A percentile compares a stretch with the other conserved stretches of the same genome.
phyloP scores from a whole-genome alignment of 2,113 vertebrate genomes.

The Leptosomus discolor region DNA sequence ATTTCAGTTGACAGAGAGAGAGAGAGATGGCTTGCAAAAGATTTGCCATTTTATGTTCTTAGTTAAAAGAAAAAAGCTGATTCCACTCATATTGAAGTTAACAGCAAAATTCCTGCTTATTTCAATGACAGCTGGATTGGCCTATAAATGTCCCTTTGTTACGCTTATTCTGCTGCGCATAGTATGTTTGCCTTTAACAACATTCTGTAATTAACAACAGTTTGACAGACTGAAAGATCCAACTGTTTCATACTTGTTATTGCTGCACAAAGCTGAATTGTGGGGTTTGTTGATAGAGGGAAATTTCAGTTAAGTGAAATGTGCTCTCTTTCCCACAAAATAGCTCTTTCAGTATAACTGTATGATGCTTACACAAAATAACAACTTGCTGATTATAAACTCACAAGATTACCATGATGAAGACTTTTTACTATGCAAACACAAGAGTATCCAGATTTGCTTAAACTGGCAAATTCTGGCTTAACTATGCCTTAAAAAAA shows the following conservation, averaged over 20 bases:
- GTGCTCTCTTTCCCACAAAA: slow-evolving; percentile 1
- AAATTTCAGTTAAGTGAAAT: slow-evolving; percentile 41
- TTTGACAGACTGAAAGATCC: slow-evolving; percentile 53
- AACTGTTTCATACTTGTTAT: slow-evolving; percentile 31
- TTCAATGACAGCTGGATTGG: slow-evolving; percentile 35
- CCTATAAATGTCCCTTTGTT: slow-evolving; percentile 52
- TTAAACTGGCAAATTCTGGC: slow-evolving; percentile 14
- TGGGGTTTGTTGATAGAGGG: slow-evolving; percentile 12
- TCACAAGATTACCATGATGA: neutral
- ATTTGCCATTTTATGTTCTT: neutral
- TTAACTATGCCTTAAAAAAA: neutral
- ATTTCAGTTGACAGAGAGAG: neutral
- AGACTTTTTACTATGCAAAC: neutral
- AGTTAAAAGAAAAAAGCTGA: slow-evolving; percentile 12
- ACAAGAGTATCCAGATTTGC: neutral
- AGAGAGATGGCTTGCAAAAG: neutral
- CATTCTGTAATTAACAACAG: slow-evolving; percentile 55
- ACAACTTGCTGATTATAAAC: slow-evolving; percentile 26
- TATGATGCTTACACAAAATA: slow-evolving; percentile 29
- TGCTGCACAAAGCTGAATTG: slow-evolving; percentile 38
- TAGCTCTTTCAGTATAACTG: slow-evolving; percentile 3
- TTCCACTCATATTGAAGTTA: slow-evolving; percentile 7
- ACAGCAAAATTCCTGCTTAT: slow-evolving; percentile 16
- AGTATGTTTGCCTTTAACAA: slow-evolving; percentile 48
- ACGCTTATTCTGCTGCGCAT: slow-evolving; percentile 25